Evolutionary conservation across 2,888 invertebrate species (phyloP).

Genomic region (Folsomia manolachei): DNA sequence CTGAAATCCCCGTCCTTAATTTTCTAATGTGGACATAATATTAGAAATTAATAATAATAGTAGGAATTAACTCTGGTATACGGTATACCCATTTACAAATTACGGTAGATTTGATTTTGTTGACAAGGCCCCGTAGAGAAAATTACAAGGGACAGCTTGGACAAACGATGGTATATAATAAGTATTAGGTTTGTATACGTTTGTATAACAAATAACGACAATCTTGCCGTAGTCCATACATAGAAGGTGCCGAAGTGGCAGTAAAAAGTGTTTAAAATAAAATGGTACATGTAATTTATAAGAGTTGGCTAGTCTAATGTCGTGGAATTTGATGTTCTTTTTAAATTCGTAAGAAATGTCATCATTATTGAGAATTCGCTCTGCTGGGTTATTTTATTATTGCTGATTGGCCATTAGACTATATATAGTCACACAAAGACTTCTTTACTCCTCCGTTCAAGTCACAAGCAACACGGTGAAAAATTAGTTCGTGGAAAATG

Average conservation of each 20-base stretch:
- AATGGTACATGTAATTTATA: background rate
- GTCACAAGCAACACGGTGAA: background rate
- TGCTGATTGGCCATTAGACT: background rate
- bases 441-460: background rate
- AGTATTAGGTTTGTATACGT: too few species aligned
- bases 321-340: background rate
- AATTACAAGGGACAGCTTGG: constrained; percentile 2
- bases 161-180: background rate
- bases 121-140: constrained; percentile 11
- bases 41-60: constrained; percentile 15
- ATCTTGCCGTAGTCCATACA: too few species aligned
- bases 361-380: background rate
- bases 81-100: constrained; percentile 13
- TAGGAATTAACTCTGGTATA: too few species aligned
- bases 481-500: background rate
- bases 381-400: background rate
- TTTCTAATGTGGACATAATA: constrained; percentile 12
- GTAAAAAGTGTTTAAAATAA: too few species aligned
- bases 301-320: background rate
- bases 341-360: background rate
- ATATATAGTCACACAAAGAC: background rate
- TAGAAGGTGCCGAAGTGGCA: too few species aligned
- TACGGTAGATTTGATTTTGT: constrained; percentile 12
- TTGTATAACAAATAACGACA: too few species aligned
- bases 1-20: constrained; percentile 6